These are phyloP conservation scores for Thripadectes ignobilis DNA, from an alignment of 2,797 vertebrate species.

Conservation along the genomic window DNA sequence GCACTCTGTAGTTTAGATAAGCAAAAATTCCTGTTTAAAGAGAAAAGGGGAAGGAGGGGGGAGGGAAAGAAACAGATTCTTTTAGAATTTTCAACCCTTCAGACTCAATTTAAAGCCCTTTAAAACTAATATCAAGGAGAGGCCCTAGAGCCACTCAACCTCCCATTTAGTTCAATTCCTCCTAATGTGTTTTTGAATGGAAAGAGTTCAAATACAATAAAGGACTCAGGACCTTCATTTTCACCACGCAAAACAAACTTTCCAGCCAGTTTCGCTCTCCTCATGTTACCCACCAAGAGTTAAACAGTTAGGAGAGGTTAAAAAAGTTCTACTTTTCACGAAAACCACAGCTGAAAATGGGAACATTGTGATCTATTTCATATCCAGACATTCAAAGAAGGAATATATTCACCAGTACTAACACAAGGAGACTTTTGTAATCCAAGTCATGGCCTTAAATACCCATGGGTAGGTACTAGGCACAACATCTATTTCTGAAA, in stretches of 20 bases:
- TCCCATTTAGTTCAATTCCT: neutral
- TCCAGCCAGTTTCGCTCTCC: neutral
- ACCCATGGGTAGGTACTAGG: slow-evolving; percentile 51
- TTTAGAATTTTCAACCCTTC: neutral
- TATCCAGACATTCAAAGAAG: slow-evolving; percentile 47
- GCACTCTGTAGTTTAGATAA: slow-evolving; percentile 95
- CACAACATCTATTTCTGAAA: slow-evolving; percentile 45
- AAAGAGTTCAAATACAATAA: neutral
- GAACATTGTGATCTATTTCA: slow-evolving; percentile 50
- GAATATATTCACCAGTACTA: slow-evolving; percentile 48
- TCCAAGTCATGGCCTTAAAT: slow-evolving; percentile 40
- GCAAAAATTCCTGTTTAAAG: slow-evolving; percentile 90
- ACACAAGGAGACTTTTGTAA: slow-evolving; percentile 58
- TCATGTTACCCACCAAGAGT: slow-evolving; percentile 15
- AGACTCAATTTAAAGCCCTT: neutral
- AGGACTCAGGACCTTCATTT: neutral
- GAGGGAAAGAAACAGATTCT: neutral
- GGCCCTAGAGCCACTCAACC: neutral
- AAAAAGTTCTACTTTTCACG: slow-evolving; percentile 6
- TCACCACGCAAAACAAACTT: neutral
- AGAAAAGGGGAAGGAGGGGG: neutral
- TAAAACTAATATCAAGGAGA: neutral
- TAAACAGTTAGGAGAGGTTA: slow-evolving; percentile 20
- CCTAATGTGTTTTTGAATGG: neutral
- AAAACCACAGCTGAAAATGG: slow-evolving; percentile 57